Evolutionary conservation across 37 sponge, comb jelly and placozoan genomes (phyloP), one percentile per base, ranked within the genome.

Genomic region (Halichondria panicea): DNA sequence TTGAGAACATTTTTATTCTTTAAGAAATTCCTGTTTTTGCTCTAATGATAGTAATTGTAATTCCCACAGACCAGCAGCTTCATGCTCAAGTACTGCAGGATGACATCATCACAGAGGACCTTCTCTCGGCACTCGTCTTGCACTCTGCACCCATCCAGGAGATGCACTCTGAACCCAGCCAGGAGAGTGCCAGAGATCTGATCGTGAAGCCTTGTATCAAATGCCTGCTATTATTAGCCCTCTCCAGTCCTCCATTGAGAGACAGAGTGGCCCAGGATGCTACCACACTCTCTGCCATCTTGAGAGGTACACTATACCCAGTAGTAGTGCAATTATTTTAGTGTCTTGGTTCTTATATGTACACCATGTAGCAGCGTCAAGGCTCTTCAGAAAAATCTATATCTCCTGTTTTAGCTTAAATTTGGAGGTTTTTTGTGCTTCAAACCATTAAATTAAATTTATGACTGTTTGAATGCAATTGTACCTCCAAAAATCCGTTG

Each of bases 241-340:
- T 32, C 34, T 44, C 38, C 45, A 64, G 57, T 62, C 9, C 35
- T 45, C 21, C 21, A 0, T 42, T 76, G 40, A 81, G 88, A 39
- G 25, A 50, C 4, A 31, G 58, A 12, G 64, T 87, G 2, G 40
- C n/a, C 7, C 32, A 18, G 18, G 50, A 80, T 42, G 22, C 19
- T 22, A 41, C 32, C 11, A 75, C 69, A n/a, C 65, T 74, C 5
- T 19, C 74, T 41, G 62, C 15, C 33, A 11, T 80, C 8, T 61
- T 80, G 1, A 66, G 62, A 80, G 81, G 87, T 87, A 50, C n/a
- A 45, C n/a, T n/a, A n/a, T n/a, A n/a, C n/a, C n/a, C n/a, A n/a
- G n/a, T n/a, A n/a, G n/a, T n/a, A n/a, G n/a, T n/a, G n/a, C n/a
- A n/a, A n/a, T n/a, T n/a, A n/a, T n/a, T n/a, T n/a, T n/a, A n/a